These are phyloP conservation scores for Leuctra nigra DNA, from an alignment of 2,888 invertebrate species.

Conservation along the genomic window DNA sequence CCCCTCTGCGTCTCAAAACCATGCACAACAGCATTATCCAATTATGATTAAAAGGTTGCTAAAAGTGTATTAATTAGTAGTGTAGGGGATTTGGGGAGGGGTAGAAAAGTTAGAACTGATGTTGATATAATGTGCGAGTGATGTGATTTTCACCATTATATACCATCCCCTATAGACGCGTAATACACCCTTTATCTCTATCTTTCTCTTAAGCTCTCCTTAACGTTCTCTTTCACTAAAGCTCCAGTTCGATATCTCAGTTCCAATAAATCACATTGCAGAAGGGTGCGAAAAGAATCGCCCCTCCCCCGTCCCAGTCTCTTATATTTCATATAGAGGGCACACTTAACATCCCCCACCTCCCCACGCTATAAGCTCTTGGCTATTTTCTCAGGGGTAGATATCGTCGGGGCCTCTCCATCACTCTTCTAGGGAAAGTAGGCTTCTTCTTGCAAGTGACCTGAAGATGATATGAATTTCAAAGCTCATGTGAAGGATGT, in stretches of 20 bases:
- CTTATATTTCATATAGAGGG: constrained; percentile 2
- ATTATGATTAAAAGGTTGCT: constrained; percentile 46
- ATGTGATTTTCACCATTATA: constrained; percentile 28
- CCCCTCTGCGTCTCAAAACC: constrained; percentile 20
- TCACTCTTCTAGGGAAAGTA: constrained; percentile 5
- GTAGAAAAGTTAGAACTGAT: constrained; percentile 18
- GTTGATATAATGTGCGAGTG: constrained; percentile 25
- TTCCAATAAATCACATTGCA: constrained; percentile 26
- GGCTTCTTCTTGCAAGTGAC: no score
- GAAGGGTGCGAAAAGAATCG: constrained; percentile 19
- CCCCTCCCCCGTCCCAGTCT: constrained; percentile 7
- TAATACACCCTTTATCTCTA: constrained; percentile 3
- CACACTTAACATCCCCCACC: constrained; percentile 8
- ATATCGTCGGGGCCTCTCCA: constrained; percentile 6
- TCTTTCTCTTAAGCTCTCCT: constrained; percentile 11
- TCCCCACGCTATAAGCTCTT: constrained; percentile 3
- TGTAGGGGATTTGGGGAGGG: constrained; percentile 5
- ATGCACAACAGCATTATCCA: constrained; percentile 38
- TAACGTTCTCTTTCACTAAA: constrained; percentile 19
- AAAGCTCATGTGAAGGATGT: no score
- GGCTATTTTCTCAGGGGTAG: constrained; percentile 13
- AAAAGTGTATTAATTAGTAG: constrained; percentile 44
- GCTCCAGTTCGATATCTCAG: constrained; percentile 24
- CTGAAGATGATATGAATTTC: no score
- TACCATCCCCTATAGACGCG: constrained; percentile 8